These are phyloP conservation scores for Thamnophis sirtalis DNA, from an alignment of 2,113 vertebrate species.

Conservation along the genomic window DNA sequence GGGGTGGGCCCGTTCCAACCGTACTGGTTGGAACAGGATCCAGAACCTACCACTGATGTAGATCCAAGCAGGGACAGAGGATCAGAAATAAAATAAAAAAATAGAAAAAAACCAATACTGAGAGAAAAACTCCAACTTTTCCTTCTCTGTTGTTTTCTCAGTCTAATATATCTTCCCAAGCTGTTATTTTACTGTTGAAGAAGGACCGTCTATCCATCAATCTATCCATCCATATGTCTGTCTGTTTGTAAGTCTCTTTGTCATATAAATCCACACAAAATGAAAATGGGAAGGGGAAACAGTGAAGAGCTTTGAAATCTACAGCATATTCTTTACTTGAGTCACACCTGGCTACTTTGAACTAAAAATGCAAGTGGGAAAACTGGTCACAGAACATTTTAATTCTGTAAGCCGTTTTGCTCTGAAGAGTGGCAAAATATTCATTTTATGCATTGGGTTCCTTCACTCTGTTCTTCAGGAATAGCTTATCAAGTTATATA, in stretches of 20 bases:
- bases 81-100: neutral
- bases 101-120: no score
- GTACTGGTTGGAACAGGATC: no score
- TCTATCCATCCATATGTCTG: neutral
- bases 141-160: neutral
- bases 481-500: neutral
- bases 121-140: neutral
- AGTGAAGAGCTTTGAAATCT: neutral
- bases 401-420: neutral
- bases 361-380: no score
- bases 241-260: neutral
- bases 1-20: no score
- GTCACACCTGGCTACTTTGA: neutral
- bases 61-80: neutral
- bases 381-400: neutral
- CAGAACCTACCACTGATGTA: no score
- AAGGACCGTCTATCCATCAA: neutral
- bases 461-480: neutral
- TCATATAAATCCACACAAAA: neutral
- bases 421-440: neutral
- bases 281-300: neutral
- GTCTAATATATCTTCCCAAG: neutral
- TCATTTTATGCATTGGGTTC: neutral
- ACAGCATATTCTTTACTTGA: neutral
- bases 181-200: neutral